These are phyloP conservation scores for Rhinatrema bivittatum DNA, from an alignment of 2,797 vertebrate genomes.

Conservation along the genomic window DNA sequence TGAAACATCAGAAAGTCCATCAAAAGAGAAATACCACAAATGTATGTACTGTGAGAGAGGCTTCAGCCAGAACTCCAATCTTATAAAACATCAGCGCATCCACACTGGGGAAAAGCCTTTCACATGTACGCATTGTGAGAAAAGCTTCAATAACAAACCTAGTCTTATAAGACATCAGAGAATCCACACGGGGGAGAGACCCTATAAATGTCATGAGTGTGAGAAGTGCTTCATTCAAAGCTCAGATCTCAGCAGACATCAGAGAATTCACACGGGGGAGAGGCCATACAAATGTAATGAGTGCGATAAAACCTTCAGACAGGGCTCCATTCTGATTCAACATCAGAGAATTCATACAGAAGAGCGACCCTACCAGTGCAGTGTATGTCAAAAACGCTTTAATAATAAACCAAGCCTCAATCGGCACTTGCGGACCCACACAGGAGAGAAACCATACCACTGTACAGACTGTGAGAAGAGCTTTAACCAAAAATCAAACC, in stretches of 20 bases:
- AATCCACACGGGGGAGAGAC: background rate
- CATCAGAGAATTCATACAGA: slow-evolving; percentile 1
- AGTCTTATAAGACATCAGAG: background rate
- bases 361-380: background rate
- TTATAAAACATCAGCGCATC: background rate
- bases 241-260: background rate
- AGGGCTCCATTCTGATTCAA: slow-evolving; percentile 4
- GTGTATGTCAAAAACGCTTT: background rate
- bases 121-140: background rate
- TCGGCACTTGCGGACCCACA: slow-evolving; percentile 3
- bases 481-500: background rate
- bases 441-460: slow-evolving; percentile 1
- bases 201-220: background rate
- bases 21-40: background rate
- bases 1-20: background rate
- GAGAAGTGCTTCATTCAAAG: background rate
- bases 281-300: background rate
- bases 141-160: background rate
- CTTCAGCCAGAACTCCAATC: background rate
- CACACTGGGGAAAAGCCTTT: background rate
- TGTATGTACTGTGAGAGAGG: background rate
- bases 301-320: slow-evolving; percentile 1
- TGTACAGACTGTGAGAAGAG: background rate
- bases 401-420: background rate
- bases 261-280: background rate